Evolutionary conservation across 1,140 invertebrate species (phyloP).

Genomic region (Procambarus virginalis): DNA sequence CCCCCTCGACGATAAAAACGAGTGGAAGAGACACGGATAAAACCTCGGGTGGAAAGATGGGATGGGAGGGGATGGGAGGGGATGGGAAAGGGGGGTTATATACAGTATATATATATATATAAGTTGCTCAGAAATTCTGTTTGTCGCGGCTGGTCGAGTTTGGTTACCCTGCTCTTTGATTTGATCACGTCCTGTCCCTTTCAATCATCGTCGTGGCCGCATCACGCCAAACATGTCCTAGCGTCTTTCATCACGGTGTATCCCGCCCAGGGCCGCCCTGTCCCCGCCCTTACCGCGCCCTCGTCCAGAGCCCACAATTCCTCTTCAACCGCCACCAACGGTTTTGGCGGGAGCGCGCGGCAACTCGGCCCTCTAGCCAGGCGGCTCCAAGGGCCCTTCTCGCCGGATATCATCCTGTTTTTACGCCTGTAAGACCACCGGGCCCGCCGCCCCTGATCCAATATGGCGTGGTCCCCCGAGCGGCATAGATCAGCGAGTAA

Average conservation of each 20-base stretch:
- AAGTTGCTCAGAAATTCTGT: constrained; percentile 64
- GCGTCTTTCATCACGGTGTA: constrained; percentile 55
- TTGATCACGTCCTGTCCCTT: constrained; percentile 60
- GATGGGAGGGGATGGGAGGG: too few relatives aligned
- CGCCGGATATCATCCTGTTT: background rate
- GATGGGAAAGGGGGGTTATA: background rate
- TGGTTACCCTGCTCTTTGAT: constrained; percentile 62
- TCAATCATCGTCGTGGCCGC: constrained; percentile 49
- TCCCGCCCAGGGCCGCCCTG: background rate
- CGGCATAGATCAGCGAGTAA: constrained; percentile 62
- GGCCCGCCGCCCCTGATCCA: constrained; percentile 61
- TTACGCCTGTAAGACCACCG: constrained; percentile 31
- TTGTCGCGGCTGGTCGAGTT: constrained; percentile 57
- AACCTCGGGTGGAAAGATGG: background rate
- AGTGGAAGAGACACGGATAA: background rate
- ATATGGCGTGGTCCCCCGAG: constrained; percentile 62
- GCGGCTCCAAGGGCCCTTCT: constrained; percentile 11
- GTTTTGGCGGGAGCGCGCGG: background rate
- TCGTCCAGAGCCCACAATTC: constrained; percentile 3
- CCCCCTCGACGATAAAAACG: background rate
- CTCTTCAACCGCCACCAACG: background rate
- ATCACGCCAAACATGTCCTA: constrained; percentile 61
- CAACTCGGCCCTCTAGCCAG: background rate
- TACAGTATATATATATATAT: background rate
- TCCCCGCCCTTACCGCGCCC: constrained; percentile 16